Evolutionary conservation across 2,113 vertebrate genomes (phyloP).

Genomic region (Himantopus leucocephalus): DNA sequence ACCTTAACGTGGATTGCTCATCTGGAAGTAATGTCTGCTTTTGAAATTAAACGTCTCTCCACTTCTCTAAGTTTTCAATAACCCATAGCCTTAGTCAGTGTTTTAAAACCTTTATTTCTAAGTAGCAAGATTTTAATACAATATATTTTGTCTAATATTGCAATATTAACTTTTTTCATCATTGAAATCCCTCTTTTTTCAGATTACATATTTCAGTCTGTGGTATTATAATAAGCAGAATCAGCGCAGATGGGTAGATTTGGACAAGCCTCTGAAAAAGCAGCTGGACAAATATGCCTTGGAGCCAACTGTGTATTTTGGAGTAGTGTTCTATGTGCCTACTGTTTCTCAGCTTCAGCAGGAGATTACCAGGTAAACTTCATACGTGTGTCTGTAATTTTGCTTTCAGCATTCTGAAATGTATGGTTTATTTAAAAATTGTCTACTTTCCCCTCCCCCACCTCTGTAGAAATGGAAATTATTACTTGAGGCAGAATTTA

Average conservation of each 20-base stretch:
- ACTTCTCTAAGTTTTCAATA: neutral
- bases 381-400: neutral
- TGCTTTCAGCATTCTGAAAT: neutral
- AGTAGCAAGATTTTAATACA: neutral
- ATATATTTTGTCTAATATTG: neutral
- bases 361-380: constrained; percentile 92
- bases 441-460: neutral
- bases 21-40: neutral
- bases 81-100: neutral
- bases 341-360: constrained; percentile 91
- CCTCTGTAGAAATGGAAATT: neutral
- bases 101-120: neutral
- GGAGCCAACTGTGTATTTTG: constrained; percentile 96
- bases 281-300: constrained; percentile 94
- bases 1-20: neutral
- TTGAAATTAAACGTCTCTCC: neutral
- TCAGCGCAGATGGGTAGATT: constrained; percentile 94
- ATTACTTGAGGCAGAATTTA: neutral
- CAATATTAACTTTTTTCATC: neutral
- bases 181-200: constrained; percentile 34
- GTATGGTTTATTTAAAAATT: neutral
- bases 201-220: constrained; percentile 96
- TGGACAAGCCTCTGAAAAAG: constrained; percentile 97
- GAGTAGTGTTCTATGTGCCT: constrained; percentile 95
- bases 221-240: constrained; percentile 99